Conservation (phyloP, 2,113 vertebrate species). For the Verasper variegatus region DNA sequence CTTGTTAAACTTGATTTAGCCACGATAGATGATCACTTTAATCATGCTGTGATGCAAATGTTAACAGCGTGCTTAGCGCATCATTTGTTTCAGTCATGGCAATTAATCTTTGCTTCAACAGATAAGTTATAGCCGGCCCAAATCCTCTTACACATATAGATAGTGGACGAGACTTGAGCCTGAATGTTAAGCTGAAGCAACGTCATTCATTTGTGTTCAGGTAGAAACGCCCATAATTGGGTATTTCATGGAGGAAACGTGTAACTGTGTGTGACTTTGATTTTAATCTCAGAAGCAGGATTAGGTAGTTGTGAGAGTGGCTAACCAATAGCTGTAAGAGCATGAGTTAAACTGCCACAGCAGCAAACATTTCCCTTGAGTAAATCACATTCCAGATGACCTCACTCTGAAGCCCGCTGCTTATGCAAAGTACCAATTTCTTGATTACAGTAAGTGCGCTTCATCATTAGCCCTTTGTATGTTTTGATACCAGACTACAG, state of each 20-base stretch:
- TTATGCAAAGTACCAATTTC: slow-evolving; percentile 25
- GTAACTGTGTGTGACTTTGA: slow-evolving; percentile 25
- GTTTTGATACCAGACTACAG: slow-evolving; percentile 7
- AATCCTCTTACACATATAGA: slow-evolving; percentile 58
- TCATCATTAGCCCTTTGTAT: slow-evolving; percentile 33
- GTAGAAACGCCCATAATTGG: not conserved
- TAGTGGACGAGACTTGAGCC: slow-evolving; percentile 35
- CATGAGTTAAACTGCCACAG: slow-evolving; percentile 42
- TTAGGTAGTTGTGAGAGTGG: slow-evolving; percentile 20
- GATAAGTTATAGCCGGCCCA: slow-evolving; percentile 70
- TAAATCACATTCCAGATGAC: slow-evolving; percentile 23
- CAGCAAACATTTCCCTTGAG: slow-evolving; percentile 42
- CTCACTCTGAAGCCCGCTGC: not conserved
- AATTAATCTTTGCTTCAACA: slow-evolving; percentile 82
- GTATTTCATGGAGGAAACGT: not conserved
- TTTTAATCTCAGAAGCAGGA: slow-evolving; percentile 37
- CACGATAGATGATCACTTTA: slow-evolving; percentile 85
- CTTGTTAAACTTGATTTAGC: slow-evolving; percentile 85
- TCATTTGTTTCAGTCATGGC: slow-evolving; percentile 82
- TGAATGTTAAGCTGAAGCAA: not conserved
- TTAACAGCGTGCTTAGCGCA: slow-evolving; percentile 85
- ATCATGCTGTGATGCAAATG: slow-evolving; percentile 84
- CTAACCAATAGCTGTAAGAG: slow-evolving; percentile 50
- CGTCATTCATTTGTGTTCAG: slow-evolving; percentile 3
- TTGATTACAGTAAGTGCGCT: slow-evolving; percentile 25